Conservation (phyloP, 2,888 invertebrate species). For the Dolomedes plantarius region DNA sequence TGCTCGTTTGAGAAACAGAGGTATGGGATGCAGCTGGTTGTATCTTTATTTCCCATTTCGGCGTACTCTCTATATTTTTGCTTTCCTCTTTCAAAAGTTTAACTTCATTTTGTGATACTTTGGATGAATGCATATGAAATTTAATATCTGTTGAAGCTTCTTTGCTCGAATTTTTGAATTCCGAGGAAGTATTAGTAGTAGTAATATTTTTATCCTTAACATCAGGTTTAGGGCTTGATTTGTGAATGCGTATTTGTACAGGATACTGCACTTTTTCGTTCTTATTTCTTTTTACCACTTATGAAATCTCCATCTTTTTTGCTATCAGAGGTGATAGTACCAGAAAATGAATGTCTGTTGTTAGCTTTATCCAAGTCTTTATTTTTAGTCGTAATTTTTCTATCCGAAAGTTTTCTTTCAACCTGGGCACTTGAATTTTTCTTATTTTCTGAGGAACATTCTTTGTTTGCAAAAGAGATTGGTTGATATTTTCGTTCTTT, state of each 20-base stretch:
- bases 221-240: constrained; percentile 37
- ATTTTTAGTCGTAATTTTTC: constrained; percentile 42
- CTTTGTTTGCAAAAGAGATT: constrained; percentile 44
- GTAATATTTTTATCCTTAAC: constrained; percentile 17
- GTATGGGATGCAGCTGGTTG: constrained; percentile 32
- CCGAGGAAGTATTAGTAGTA: constrained; percentile 13
- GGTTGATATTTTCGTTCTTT: constrained; percentile 68
- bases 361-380: constrained; percentile 56
- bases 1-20: not conserved
- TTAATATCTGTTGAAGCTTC: constrained; percentile 17
- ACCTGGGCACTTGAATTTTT: constrained; percentile 22
- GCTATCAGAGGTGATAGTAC: constrained; percentile 20
- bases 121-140: constrained; percentile 28
- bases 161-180: constrained; percentile 26
- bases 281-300: constrained; percentile 36
- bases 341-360: constrained; percentile 52
- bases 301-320: constrained; percentile 27
- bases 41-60: constrained; percentile 68
- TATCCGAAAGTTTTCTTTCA: constrained; percentile 52
- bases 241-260: constrained; percentile 67
- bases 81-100: constrained; percentile 32
- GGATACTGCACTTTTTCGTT: constrained; percentile 59
- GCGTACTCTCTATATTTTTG: constrained; percentile 18
- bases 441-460: constrained; percentile 32
- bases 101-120: constrained; percentile 30